Percentiles rank a stretch among this genome's conserved stretches.
Evolutionary conservation across 1,140 invertebrate genomes (phyloP).

Genomic region (Lucilia cuprina): DNA sequence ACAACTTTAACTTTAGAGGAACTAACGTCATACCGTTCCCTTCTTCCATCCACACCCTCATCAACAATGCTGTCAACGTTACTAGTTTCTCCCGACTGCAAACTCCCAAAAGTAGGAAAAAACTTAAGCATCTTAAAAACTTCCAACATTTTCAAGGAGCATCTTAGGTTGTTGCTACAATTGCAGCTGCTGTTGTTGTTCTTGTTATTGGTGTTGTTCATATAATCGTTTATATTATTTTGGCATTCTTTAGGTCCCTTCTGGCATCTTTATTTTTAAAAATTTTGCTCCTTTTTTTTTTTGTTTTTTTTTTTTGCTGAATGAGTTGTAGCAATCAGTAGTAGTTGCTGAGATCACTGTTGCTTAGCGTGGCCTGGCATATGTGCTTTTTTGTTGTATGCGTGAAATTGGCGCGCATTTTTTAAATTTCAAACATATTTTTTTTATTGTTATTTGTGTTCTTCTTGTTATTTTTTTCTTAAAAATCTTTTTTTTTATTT

Average conservation of each 20-base stretch:
- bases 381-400: conserved; percentile 25
- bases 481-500: not conserved
- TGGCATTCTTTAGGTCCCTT: conserved; percentile 31
- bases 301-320: not conserved
- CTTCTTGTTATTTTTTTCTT: not conserved
- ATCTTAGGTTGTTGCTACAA: not conserved
- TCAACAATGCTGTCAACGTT: not conserved
- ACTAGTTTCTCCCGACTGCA: not conserved
- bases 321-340: not conserved
- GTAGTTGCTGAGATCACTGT: not conserved
- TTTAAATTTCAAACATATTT: conserved; percentile 34
- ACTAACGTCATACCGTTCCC: not conserved
- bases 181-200: not conserved
- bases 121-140: not conserved
- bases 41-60: not conserved
- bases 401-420: conserved; percentile 36
- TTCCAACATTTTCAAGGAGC: not conserved
- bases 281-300: not conserved
- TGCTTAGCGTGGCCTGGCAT: not conserved
- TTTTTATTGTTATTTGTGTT: not conserved
- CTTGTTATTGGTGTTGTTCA: not conserved
- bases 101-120: not conserved
- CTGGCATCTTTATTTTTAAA: conserved; percentile 19
- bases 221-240: conserved; percentile 34
- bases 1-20: not conserved